Evolutionary conservation across 2,113 vertebrate species (phyloP).

Genomic region (Glaucomys volans): DNA sequence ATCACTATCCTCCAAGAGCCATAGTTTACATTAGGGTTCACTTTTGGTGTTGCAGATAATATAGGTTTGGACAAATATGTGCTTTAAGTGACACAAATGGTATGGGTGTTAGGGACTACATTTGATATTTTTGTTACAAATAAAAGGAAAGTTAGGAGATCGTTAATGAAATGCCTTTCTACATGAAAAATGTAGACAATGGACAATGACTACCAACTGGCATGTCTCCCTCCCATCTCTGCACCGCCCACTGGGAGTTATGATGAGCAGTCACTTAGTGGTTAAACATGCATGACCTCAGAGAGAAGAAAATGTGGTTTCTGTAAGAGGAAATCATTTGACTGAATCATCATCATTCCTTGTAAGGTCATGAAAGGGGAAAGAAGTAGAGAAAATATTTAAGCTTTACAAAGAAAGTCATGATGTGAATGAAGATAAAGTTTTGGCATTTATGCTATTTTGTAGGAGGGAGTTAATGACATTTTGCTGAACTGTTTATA

Average conservation of each 20-base stretch:
- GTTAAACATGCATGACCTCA: conserved; percentile 22
- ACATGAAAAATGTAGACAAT: not conserved
- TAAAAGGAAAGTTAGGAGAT: not conserved
- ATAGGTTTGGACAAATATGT: not conserved
- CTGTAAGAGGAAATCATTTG: conserved; percentile 51
- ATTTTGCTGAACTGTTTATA: conserved; percentile 5
- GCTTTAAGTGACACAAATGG: not conserved
- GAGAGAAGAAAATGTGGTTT: conserved; percentile 16
- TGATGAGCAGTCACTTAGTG: not conserved
- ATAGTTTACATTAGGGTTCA: not conserved
- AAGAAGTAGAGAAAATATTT: conserved; percentile 26
- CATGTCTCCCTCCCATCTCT: not conserved
- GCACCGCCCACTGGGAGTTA: not conserved
- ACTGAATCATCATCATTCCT: not conserved
- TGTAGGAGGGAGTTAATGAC: not conserved
- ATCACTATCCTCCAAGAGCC: not conserved
- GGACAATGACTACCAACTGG: not conserved
- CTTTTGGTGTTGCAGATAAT: not conserved
- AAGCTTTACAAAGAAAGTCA: conserved; percentile 13
- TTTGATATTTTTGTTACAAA: not conserved
- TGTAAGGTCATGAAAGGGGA: not conserved
- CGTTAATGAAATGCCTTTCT: not conserved
- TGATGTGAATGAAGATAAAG: not conserved
- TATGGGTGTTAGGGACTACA: not conserved
- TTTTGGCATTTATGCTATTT: conserved; percentile 28